Evolutionary conservation across 2,113 vertebrate genomes (phyloP).

Genomic region (Hiodon tergisus): DNA sequence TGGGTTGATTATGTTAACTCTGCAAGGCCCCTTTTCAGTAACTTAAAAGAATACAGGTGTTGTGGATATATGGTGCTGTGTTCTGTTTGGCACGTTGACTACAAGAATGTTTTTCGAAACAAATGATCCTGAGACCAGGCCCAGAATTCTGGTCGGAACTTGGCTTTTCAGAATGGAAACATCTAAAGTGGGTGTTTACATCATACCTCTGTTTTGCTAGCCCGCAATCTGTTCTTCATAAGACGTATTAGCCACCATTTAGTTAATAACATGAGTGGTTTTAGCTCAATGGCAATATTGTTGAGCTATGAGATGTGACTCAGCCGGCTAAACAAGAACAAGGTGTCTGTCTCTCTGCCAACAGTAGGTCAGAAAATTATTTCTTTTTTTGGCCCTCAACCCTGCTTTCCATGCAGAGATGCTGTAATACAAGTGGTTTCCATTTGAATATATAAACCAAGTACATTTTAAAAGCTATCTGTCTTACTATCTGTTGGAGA

Average conservation of each 20-base stretch:
- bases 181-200: constrained; percentile 34
- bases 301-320: constrained; percentile 42
- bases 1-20: constrained; percentile 15
- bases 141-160: constrained; percentile 29
- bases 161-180: constrained; percentile 33
- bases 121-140: constrained; percentile 36
- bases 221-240: constrained; percentile 55
- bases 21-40: constrained; percentile 30
- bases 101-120: constrained; percentile 39
- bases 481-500: neutral
- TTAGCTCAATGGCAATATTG: constrained; percentile 45
- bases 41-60: constrained; percentile 37
- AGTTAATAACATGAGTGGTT: constrained; percentile 52
- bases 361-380: constrained; percentile 6
- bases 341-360: constrained; percentile 27
- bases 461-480: constrained; percentile 11
- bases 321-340: constrained; percentile 48
- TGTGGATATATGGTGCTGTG: constrained; percentile 31
- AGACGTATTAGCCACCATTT: constrained; percentile 48
- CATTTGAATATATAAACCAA: constrained; percentile 16
- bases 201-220: constrained; percentile 26
- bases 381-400: neutral
- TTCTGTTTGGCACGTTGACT: constrained; percentile 28
- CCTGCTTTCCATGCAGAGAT: constrained; percentile 5
- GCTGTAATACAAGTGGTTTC: constrained; percentile 15